A percentile compares a stretch with the other conserved stretches of the same genome.
Evolutionary conservation across 2,797 vertebrate genomes (phyloP).

Genomic region (Anguilla marmorata): DNA sequence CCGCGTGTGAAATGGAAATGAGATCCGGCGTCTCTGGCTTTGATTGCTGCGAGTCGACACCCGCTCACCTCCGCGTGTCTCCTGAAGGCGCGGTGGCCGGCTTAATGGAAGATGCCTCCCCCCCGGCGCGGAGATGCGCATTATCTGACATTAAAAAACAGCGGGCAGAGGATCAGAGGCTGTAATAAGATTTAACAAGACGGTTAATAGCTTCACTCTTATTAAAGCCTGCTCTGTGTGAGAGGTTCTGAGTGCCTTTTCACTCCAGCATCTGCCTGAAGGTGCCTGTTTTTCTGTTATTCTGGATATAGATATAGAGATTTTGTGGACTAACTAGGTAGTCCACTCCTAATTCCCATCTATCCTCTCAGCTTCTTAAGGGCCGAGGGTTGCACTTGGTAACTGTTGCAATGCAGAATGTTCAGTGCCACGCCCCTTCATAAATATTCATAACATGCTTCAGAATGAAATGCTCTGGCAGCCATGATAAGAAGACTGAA

Average conservation of each 20-base stretch:
- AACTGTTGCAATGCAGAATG: background rate
- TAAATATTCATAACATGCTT: background rate
- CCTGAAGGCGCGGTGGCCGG: background rate
- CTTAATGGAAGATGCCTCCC: background rate
- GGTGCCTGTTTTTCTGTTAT: background rate
- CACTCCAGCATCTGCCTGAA: background rate
- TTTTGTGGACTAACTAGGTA: background rate
- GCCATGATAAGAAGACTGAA: background rate
- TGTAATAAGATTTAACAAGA: slow-evolving; percentile 24
- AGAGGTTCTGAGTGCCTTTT: background rate
- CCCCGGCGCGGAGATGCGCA: background rate
- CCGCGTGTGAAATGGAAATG: background rate
- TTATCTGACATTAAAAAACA: slow-evolving; percentile 19
- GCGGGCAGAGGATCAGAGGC: slow-evolving; percentile 11
- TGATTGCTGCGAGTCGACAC: slow-evolving; percentile 1
- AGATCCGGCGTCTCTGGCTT: background rate
- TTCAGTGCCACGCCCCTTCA: background rate
- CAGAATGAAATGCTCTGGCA: background rate
- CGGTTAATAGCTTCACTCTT: slow-evolving; percentile 13
- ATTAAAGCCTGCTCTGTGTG: slow-evolving; percentile 55
- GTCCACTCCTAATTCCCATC: background rate
- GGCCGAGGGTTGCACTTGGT: background rate
- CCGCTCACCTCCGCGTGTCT: background rate
- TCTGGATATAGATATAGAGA: background rate
- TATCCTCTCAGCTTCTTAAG: background rate